Conservation (phyloP, 2,113 vertebrate genomes). For the Hassar affinis region DNA sequence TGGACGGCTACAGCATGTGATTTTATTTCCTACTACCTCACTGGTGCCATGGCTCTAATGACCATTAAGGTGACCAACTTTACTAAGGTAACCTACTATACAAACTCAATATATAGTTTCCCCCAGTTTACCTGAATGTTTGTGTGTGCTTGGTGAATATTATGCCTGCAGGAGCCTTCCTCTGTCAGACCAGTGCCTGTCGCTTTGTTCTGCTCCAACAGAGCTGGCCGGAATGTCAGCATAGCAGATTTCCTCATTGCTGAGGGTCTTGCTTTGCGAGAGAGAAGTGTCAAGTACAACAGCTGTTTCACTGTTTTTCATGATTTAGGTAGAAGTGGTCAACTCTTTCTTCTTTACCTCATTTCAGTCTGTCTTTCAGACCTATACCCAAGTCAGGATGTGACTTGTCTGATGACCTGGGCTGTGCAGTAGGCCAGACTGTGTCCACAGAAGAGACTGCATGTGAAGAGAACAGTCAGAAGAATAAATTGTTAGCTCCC, state of each 20-base stretch:
- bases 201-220: constrained; percentile 75
- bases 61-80: constrained; percentile 76
- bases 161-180: constrained; percentile 35
- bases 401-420: neutral
- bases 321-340: neutral
- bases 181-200: constrained; percentile 71
- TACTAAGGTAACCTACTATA: neutral
- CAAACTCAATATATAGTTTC: neutral
- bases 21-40: constrained; percentile 76
- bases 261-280: constrained; percentile 84
- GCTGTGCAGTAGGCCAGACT: neutral
- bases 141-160: neutral
- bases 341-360: neutral
- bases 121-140: neutral
- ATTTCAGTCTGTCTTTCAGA: constrained; percentile 19
- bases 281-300: constrained; percentile 68
- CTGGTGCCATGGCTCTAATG: constrained; percentile 73
- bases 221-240: constrained; percentile 72
- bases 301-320: constrained; percentile 29
- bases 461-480: constrained; percentile 32
- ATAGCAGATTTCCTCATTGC: constrained; percentile 81
- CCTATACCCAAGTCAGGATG: neutral
- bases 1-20: constrained; percentile 93
- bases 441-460: neutral
- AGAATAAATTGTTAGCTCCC: neutral